Conservation (phyloP, 35 echinoderm and acorn worm genomes). For the Heliocidaris erythrogramma region DNA sequence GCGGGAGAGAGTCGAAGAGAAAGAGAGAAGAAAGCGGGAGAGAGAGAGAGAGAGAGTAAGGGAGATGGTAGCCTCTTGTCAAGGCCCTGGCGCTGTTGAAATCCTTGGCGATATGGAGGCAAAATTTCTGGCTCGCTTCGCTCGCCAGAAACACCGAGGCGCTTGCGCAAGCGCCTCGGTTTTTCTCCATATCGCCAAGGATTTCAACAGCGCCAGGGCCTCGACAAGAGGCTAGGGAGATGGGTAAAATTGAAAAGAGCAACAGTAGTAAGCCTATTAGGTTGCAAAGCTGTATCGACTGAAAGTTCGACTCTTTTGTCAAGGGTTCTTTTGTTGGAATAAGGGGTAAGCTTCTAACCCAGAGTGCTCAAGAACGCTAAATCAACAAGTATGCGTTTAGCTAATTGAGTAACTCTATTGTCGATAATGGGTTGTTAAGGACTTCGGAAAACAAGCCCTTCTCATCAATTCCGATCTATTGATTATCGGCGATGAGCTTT, state of each 20-base stretch:
- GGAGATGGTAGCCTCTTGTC: too few relatives aligned
- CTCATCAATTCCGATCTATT: background rate
- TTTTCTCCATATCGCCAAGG: too few relatives aligned
- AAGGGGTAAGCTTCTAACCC: background rate
- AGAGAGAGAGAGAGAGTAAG: too few relatives aligned
- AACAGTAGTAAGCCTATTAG: conserved; percentile 6
- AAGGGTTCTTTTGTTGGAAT: conserved; percentile 8
- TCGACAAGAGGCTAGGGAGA: background rate
- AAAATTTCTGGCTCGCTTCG: too few relatives aligned
- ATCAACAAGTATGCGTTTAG: conserved; percentile 10
- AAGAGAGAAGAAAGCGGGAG: too few relatives aligned
- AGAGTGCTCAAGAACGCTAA: background rate
- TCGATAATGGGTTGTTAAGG: conserved; percentile 35
- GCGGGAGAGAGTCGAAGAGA: too few relatives aligned
- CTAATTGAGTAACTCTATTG: conserved; percentile 40
- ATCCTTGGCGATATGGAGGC: too few relatives aligned
- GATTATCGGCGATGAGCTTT: background rate
- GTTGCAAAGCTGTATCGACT: conserved; percentile 16
- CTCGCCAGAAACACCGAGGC: too few relatives aligned
- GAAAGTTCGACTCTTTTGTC: conserved; percentile 16
- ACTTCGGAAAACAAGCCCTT: conserved; percentile 20
- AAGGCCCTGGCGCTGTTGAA: too few relatives aligned
- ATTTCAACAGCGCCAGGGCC: too few relatives aligned
- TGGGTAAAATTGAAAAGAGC: background rate
- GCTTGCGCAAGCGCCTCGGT: too few relatives aligned